Evolutionary conservation across 2,888 invertebrate species (phyloP), one percentile per base, ranked within the genome.

Genomic region (Euplagia quadripunctaria): DNA sequence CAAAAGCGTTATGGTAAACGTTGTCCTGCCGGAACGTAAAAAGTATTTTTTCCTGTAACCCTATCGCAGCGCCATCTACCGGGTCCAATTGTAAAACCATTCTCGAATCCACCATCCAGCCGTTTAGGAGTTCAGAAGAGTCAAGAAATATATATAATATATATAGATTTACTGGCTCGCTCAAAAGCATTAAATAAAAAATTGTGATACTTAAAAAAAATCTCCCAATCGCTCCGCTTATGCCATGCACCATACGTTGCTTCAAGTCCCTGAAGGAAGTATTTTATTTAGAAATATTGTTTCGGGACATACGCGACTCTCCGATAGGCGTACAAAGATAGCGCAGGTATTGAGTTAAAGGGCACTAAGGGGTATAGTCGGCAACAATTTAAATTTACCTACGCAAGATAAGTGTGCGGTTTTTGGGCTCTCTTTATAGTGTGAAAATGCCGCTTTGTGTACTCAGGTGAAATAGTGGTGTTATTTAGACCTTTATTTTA

Each of bases 201-300:
- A 31, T 31, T 31, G 31, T 46, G 4, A 46, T 46, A 46, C 9
- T 46, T 46, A 46, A 46, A 46, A 46, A 46, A 55, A 42, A 55
- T 55, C 9, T 20, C 16, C 46, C 49, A 51, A 31, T n/a, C 75
- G 71, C 79, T 81, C 42, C 46, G 64, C 75, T 76, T 75, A 17
- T 85, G 8, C 74, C 78, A 81, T 81, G 69, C 4, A 74, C 88
- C 82, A 72, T 64, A 67, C 71, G 72, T 67, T 70, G 76, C 65
- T 79, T 73, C 73, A 76, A 85, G 87, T 89, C 89, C 88, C 89
- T 84, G 79, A 86, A 87, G 89, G 85, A 88, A 90, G 90, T 92
- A 88, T 93, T 94, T 94, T 94, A 93, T 94, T 93, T 92, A 92
- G 91, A 94, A 93, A 94, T 93, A 94, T 94, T 93, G 93, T 93